Conservation (phyloP, 2,797 vertebrate species). For the Sebastes minor region DNA sequence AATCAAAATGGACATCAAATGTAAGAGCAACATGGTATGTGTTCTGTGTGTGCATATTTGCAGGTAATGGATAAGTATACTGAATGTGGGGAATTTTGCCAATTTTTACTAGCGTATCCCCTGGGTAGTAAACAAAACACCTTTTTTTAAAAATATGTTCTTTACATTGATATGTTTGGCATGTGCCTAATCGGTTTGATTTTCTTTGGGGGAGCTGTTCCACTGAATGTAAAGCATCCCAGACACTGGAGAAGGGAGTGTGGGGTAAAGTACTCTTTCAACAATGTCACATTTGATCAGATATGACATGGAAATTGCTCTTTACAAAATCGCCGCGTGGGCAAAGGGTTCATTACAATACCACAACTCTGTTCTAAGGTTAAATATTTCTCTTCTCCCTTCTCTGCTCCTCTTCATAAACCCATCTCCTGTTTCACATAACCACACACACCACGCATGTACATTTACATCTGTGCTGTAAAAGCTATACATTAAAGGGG, state of each 20-base stretch:
- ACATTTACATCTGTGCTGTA: not conserved
- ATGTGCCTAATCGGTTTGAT: slow-evolving; percentile 7
- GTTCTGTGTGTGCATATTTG: not conserved
- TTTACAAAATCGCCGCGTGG: slow-evolving; percentile 43
- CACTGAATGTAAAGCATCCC: not conserved
- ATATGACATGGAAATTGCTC: slow-evolving; percentile 66
- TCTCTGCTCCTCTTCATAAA: slow-evolving; percentile 4
- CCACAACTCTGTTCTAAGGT: slow-evolving; percentile 42
- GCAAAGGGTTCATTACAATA: slow-evolving; percentile 47
- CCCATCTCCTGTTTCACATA: slow-evolving; percentile 42
- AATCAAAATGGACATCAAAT: not conserved
- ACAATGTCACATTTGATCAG: slow-evolving; percentile 59
- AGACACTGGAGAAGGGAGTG: slow-evolving; percentile 33
- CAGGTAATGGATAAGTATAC: not conserved
- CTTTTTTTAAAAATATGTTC: not conserved
- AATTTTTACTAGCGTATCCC: not conserved
- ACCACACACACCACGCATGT: not conserved
- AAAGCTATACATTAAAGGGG: not conserved
- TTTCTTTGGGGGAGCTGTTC: slow-evolving; percentile 14
- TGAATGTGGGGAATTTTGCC: not conserved
- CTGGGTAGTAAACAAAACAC: not conserved
- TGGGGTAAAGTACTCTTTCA: slow-evolving; percentile 38
- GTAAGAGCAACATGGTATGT: not conserved
- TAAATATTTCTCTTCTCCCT: slow-evolving; percentile 31
- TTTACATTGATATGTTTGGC: slow-evolving; percentile 13